phyloP scores from a whole-genome alignment of 1,140 invertebrate species.

The Drosophila orena region DNA sequence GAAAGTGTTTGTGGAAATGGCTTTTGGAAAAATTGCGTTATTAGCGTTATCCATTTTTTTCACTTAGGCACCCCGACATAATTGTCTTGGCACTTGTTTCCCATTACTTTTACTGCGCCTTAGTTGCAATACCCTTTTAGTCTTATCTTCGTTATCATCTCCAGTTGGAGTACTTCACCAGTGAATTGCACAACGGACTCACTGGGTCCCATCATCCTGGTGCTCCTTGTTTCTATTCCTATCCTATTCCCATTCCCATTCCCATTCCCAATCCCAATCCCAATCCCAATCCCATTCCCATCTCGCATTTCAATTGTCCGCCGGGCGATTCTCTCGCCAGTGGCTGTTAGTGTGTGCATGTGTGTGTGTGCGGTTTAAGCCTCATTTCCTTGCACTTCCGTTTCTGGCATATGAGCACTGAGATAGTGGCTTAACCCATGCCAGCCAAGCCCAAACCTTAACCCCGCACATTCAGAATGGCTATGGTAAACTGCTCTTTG shows the following conservation, averaged over 20 bases:
- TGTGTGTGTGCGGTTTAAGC: conserved; percentile 74
- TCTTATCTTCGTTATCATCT: neutral
- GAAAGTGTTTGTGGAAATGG: too few species aligned
- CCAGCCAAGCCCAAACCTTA: conserved; percentile 15
- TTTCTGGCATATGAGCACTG: conserved; percentile 66
- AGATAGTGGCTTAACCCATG: conserved; percentile 44
- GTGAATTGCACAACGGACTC: neutral
- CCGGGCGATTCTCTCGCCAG: conserved; percentile 30
- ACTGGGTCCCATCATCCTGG: conserved; percentile 28
- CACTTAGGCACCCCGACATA: too few species aligned
- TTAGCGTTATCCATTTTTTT: neutral
- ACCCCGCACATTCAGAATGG: conserved; percentile 46
- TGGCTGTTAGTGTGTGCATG: conserved; percentile 29
- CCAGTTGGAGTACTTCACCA: neutral
- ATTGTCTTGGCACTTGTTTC: neutral
- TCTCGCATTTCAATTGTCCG: conserved; percentile 75
- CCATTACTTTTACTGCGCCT: neutral
- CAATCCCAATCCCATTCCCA: conserved; percentile 6
- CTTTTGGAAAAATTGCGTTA: too few species aligned
- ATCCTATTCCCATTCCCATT: too few species aligned
- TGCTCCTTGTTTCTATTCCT: neutral
- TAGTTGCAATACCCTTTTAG: neutral
- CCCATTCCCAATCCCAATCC: conserved; percentile 5
- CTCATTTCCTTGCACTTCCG: conserved; percentile 78
- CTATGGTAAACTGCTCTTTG: conserved; percentile 67